Conservation (phyloP, 2,888 invertebrate species). For the Osedax frankpressi region DNA sequence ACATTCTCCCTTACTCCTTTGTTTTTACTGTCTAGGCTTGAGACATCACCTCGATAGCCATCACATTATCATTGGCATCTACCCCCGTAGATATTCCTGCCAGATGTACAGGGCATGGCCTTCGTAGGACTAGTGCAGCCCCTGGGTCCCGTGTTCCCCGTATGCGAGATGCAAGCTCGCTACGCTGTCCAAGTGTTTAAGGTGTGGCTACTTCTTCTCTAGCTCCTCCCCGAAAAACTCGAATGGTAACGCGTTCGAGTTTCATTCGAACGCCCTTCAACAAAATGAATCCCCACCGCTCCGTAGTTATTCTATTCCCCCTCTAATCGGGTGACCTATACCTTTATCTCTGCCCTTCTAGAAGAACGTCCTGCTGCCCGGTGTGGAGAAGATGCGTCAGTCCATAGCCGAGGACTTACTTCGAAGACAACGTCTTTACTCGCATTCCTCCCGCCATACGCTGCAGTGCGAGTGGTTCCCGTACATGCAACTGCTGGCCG, state of each 20-base stretch:
- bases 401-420: not conserved
- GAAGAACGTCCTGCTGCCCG: not conserved
- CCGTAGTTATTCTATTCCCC: too few species aligned
- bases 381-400: not conserved
- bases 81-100: not conserved
- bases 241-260: too few species aligned
- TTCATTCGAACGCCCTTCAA: too few species aligned
- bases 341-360: too few species aligned
- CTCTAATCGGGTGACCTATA: too few species aligned
- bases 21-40: too few species aligned
- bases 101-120: not conserved
- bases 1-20: too few species aligned
- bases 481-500: not conserved
- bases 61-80: not conserved
- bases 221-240: too few species aligned
- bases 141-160: not conserved
- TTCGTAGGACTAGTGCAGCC: not conserved
- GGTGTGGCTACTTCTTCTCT: too few species aligned
- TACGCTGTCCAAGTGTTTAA: not conserved
- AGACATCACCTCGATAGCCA: too few species aligned
- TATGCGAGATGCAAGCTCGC: not conserved
- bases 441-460: not conserved
- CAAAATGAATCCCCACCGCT: too few species aligned
- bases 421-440: not conserved
- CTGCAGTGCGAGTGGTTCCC: not conserved